A percentile compares a stretch with the other conserved stretches of the same genome.
phyloP scores from a whole-genome alignment of 2,113 vertebrate genomes.

The Perca fluviatilis region DNA sequence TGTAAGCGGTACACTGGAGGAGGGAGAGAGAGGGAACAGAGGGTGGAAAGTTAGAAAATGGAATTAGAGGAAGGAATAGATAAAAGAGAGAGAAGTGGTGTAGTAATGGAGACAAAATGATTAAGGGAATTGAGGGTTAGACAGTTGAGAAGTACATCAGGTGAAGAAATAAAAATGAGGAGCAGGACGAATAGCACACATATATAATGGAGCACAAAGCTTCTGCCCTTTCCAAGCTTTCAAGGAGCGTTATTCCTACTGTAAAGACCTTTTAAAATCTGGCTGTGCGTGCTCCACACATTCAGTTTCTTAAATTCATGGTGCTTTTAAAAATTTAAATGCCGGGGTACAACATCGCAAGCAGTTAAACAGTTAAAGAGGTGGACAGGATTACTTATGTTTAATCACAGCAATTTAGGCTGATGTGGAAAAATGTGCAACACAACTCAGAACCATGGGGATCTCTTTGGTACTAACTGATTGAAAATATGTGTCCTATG shows the following conservation, averaged over 20 bases:
- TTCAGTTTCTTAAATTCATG: constrained; percentile 24
- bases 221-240: constrained; percentile 19
- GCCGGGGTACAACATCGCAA: constrained; percentile 7
- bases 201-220: constrained; percentile 4
- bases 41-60: constrained; percentile 31
- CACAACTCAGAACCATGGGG: constrained; percentile 1
- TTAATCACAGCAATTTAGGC: constrained; percentile 18
- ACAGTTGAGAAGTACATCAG: not conserved
- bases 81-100: not conserved
- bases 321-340: constrained; percentile 38
- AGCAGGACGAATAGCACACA: not conserved
- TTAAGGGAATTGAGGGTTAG: not conserved
- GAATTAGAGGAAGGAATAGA: constrained; percentile 4
- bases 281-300: constrained; percentile 9
- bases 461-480: not conserved
- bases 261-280: constrained; percentile 23
- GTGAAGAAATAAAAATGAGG: constrained; percentile 1
- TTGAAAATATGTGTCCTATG: not conserved
- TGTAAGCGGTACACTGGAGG: constrained; percentile 31
- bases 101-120: constrained; percentile 9
- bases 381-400: constrained; percentile 12
- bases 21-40: constrained; percentile 6
- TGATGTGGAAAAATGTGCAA: constrained; percentile 8
- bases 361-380: constrained; percentile 48
- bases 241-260: constrained; percentile 13